Conservation (phyloP, 2,888 invertebrate species). For the Macrosiphum euphorbiae region DNA sequence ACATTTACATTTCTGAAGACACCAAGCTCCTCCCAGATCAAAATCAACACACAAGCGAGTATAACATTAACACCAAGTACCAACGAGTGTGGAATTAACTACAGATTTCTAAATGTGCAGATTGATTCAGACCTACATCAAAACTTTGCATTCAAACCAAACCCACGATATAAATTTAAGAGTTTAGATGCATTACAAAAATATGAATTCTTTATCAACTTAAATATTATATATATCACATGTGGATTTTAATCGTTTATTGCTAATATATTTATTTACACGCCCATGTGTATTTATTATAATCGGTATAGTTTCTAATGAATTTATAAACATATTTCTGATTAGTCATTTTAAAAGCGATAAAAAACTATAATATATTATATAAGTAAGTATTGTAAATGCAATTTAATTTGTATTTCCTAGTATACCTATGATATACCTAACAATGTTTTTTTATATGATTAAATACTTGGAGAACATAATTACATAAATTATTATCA, state of each 20-base stretch:
- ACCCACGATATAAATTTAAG: neutral
- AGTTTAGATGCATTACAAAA: neutral
- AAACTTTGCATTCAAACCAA: neutral
- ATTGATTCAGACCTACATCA: neutral
- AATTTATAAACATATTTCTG: neutral
- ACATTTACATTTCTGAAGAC: neutral
- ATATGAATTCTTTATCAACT: neutral
- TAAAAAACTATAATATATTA: neutral
- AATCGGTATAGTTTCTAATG: neutral
- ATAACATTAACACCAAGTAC: too few relatives aligned
- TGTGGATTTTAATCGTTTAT: neutral
- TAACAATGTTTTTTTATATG: neutral
- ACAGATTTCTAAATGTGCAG: too few relatives aligned
- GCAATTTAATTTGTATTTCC: neutral
- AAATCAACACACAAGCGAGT: too few relatives aligned
- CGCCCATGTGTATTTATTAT: neutral
- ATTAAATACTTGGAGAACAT: neutral
- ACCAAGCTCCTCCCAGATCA: too few relatives aligned
- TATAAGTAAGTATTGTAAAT: neutral
- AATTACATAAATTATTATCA: neutral
- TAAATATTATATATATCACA: neutral
- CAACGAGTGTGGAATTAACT: too few relatives aligned
- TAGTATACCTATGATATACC: conserved; percentile 9
- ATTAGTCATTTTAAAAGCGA: neutral
- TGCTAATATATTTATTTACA: conserved; percentile 26